Base-by-base conservation (phyloP, 1,140 invertebrate genomes). In the Ceratina japonica region DNA sequence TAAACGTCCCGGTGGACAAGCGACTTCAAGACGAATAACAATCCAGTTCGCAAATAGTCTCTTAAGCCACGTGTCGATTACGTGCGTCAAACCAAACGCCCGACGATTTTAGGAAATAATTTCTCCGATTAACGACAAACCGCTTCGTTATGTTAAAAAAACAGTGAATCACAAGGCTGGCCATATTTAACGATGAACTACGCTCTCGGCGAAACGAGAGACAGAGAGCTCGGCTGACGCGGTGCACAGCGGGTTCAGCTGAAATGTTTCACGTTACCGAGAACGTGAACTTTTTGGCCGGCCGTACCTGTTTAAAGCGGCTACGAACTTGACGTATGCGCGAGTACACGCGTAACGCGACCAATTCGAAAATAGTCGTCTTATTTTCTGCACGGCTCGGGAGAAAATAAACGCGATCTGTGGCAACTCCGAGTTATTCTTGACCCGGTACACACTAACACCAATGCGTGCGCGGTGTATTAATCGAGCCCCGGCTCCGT, bases 391-490 rank as follows among this genome's bases (percentile, higher is more conserved):
- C 75, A 52, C 78, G 74, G 52, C 74, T 72, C 78, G 62, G 63
- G 85, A 85, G 75, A 88, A 89, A 89, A 90, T 90, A 90, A 90
- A 87, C 89, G 73, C 80, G 37, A 87, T 89, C 81, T 82, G 81
- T 82, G 79, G 82, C 84, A 84, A 88, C 75, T 73, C 5, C 54
- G 56, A 61, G 78, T 56, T 88, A 88, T 88, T 89, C 73, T 86
- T 27, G 81, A 82, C 81, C 76, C 70, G 62, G 68, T 82, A 70
- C 75, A 73, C 69, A 10, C 37, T 44, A 44, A 0, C 4, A 31
- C 27, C 70, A 75, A 61, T 86, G 65, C 82, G 74, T 64, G 74
- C 64, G 49, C 59, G 52, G 18, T 22, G 44, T 16, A 27, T 74
- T 63, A 54, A 76, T 75, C 73, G 73, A 0, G 2, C 15, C 58